Evolutionary conservation across 2,888 invertebrate species (phyloP).

Genomic region (Hydroisotoma schaefferi): DNA sequence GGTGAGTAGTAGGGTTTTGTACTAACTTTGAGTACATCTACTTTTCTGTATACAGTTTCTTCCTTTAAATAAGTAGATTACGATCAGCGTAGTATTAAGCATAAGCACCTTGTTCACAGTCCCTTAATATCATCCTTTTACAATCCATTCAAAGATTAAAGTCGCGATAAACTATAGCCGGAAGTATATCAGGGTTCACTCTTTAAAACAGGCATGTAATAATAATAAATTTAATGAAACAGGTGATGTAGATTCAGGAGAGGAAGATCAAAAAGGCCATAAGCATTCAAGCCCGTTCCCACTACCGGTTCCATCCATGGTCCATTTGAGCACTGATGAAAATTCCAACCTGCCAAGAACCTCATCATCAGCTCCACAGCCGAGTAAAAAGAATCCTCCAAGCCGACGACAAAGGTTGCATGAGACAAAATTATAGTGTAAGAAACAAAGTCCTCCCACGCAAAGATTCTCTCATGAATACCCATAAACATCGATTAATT

Average conservation of each 20-base stretch:
- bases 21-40: slow-evolving; percentile 1
- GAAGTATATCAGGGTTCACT: neutral
- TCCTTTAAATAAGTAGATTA: no score
- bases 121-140: no score
- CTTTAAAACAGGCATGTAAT: neutral
- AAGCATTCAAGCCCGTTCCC: slow-evolving; percentile 37
- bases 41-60: neutral
- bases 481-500: neutral
- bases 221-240: slow-evolving; percentile 37
- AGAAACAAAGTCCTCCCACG: slow-evolving; percentile 20
- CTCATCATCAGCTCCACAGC: slow-evolving; percentile 16
- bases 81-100: no score
- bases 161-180: no score
- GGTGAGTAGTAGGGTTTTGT: slow-evolving; percentile 56
- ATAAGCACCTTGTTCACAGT: neutral
- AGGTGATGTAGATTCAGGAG: slow-evolving; percentile 79
- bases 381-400: slow-evolving; percentile 19
- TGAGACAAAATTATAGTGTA: slow-evolving; percentile 45
- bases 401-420: slow-evolving; percentile 40
- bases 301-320: slow-evolving; percentile 44
- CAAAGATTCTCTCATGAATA: slow-evolving; percentile 4
- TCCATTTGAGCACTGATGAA: slow-evolving; percentile 30
- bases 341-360: slow-evolving; percentile 1
- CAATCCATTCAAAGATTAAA: no score
- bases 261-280: slow-evolving; percentile 58